phyloP scores from a whole-genome alignment of 1,140 invertebrate species.

The Sipha flava region DNA sequence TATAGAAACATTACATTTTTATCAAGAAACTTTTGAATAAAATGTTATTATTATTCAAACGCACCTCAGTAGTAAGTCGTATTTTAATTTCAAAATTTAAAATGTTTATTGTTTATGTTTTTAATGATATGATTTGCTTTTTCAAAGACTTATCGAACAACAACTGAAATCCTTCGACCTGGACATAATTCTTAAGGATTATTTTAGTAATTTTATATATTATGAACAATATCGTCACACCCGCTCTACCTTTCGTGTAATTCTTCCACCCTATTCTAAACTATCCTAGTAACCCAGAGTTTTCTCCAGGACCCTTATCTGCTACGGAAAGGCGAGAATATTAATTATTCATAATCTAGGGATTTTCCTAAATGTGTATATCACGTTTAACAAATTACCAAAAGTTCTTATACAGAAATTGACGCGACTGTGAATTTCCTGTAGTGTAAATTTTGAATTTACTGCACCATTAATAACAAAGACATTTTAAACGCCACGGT shows the following conservation, averaged over 20 bases:
- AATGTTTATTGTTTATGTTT: neutral
- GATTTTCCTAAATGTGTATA: constrained; percentile 13
- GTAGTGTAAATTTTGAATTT: neutral
- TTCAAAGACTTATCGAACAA: neutral
- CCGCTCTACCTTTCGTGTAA: neutral
- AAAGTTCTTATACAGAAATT: constrained; percentile 6
- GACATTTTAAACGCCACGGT: neutral
- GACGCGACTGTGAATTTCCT: neutral
- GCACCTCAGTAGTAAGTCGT: neutral
- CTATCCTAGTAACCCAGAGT: neutral
- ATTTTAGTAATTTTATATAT: neutral
- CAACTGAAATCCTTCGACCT: neutral
- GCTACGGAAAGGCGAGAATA: neutral
- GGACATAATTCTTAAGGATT: constrained; percentile 1
- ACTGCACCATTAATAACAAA: neutral
- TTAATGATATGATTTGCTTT: neutral
- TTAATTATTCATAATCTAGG: constrained; percentile 29
- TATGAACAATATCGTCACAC: neutral
- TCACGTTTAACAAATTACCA: constrained; percentile 11
- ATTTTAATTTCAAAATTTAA: neutral
- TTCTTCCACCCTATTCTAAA: neutral
- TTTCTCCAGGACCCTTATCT: neutral
- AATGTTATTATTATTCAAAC: neutral
- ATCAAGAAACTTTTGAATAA: neutral
- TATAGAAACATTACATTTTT: neutral